phyloP scores from a whole-genome alignment of 2,797 vertebrate species.

The Neomorphus geoffroyi region DNA sequence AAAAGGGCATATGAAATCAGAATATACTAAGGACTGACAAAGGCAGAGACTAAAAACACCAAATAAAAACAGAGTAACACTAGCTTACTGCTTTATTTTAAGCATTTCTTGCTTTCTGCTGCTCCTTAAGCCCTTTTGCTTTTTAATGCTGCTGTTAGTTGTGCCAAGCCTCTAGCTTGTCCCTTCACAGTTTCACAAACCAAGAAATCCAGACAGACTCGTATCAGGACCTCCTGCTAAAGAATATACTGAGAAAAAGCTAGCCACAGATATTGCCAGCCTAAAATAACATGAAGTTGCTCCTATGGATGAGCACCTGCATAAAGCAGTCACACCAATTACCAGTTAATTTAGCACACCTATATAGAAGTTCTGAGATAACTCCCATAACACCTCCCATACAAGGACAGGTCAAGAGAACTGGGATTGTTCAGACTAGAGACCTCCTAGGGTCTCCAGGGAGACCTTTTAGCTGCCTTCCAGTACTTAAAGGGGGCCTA shows the following conservation, averaged over 20 bases:
- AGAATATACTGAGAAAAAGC: not conserved
- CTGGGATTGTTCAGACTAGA: too few relatives aligned
- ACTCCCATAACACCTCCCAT: not conserved
- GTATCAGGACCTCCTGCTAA: not conserved
- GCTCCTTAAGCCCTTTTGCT: not conserved
- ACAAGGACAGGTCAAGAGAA: too few relatives aligned
- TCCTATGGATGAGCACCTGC: not conserved
- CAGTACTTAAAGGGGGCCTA: too few relatives aligned
- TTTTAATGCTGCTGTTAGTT: not conserved
- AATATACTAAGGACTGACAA: not conserved
- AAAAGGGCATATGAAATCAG: not conserved
- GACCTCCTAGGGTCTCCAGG: too few relatives aligned
- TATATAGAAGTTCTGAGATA: not conserved
- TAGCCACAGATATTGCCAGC: not conserved
- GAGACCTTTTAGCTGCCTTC: too few relatives aligned
- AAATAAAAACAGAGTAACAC: not conserved
- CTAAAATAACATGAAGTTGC: not conserved
- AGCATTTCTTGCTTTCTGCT: not conserved
- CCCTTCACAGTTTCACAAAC: not conserved
- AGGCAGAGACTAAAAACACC: not conserved
- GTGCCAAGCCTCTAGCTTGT: not conserved
- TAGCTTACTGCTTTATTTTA: not conserved
- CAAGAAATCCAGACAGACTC: not conserved
- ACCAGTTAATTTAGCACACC: not conserved
- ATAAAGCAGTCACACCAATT: not conserved